Evolutionary conservation across 2,888 invertebrate genomes (phyloP).

Genomic region (Agrochola lota): DNA sequence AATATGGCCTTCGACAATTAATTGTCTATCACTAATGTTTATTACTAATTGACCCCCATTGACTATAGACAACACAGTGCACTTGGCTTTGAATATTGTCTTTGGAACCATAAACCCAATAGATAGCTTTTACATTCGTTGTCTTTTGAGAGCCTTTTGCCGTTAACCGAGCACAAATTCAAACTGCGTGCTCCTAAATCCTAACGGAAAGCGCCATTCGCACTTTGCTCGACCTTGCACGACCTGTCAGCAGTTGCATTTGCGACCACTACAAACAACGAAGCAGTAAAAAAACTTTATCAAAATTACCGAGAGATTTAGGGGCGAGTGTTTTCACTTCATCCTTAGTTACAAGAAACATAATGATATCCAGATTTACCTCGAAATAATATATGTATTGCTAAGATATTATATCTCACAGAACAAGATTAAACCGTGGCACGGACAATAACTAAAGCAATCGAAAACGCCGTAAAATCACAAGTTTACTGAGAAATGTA

Average conservation of each 20-base stretch:
- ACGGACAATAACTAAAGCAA: constrained; percentile 17
- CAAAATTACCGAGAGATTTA: too few species aligned
- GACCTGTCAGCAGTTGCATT: neutral
- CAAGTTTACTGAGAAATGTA: constrained; percentile 25
- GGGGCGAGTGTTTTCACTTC: too few species aligned
- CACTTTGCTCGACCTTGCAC: neutral
- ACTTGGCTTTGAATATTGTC: constrained; percentile 3
- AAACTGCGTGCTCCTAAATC: neutral
- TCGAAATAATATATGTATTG: neutral
- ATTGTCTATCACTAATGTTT: neutral
- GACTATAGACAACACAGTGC: too few species aligned
- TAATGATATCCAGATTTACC: too few species aligned
- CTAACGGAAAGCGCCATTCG: neutral
- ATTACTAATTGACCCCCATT: neutral
- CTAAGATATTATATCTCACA: neutral
- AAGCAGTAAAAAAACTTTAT: too few species aligned
- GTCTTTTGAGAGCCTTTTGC: neutral
- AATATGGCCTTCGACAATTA: neutral
- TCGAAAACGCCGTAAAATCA: constrained; percentile 42
- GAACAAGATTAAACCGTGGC: constrained; percentile 14
- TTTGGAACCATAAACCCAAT: neutral
- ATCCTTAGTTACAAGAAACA: too few species aligned
- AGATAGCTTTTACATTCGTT: neutral
- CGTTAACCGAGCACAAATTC: neutral
- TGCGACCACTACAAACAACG: neutral